Conservation (phyloP, 2,888 invertebrate genomes). For the Yponomeuta cagnagella region DNA sequence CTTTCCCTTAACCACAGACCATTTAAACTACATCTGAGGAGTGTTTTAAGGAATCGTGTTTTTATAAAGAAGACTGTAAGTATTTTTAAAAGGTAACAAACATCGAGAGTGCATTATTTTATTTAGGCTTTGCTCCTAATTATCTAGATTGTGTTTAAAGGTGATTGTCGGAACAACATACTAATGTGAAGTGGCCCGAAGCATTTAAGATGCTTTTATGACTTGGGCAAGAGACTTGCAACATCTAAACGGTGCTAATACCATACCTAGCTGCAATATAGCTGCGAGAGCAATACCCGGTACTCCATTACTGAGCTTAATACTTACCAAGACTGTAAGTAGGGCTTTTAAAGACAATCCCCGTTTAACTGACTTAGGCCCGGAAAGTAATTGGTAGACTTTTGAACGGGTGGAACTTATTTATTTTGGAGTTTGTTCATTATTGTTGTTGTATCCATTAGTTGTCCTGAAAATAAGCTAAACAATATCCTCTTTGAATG, state of each 20-base stretch:
- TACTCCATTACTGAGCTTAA: slow-evolving; percentile 1
- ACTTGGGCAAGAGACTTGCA: not conserved
- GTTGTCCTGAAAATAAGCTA: not conserved
- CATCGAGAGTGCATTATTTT: too few species aligned
- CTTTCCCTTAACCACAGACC: too few species aligned
- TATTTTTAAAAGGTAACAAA: too few species aligned
- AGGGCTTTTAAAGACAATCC: slow-evolving; percentile 1
- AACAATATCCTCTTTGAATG: too few species aligned
- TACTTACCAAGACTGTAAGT: slow-evolving; percentile 5
- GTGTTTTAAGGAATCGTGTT: too few species aligned
- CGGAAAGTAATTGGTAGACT: not conserved
- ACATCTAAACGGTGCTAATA: not conserved
- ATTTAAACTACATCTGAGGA: too few species aligned
- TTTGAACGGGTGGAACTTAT: not conserved
- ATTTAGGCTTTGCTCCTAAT: too few species aligned
- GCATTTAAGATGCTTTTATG: not conserved
- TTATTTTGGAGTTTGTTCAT: not conserved
- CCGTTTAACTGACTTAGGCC: not conserved
- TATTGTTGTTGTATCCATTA: not conserved
- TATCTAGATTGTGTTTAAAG: too few species aligned
- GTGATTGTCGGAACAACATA: too few species aligned
- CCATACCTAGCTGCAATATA: not conserved
- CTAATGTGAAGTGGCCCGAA: too few species aligned
- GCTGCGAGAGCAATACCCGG: not conserved
- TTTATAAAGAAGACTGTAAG: too few species aligned